phyloP scores from a whole-genome alignment of 1,140 invertebrate genomes.

The Euglossa dilemma region DNA sequence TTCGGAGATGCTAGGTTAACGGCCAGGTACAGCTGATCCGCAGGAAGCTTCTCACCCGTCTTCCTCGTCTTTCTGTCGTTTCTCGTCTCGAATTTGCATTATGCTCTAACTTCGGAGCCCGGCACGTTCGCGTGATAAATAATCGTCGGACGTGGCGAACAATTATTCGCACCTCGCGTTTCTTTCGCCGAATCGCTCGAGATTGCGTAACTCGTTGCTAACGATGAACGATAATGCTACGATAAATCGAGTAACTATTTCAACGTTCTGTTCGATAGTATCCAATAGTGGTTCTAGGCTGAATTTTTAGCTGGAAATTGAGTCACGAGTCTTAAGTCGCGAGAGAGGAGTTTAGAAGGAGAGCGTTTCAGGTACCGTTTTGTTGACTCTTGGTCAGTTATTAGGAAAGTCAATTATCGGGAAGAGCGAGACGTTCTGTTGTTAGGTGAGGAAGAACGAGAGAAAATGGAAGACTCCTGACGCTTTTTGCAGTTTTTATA shows the following conservation, averaged over 20 bases:
- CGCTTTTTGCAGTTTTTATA: neutral
- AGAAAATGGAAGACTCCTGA: neutral
- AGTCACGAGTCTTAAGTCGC: neutral
- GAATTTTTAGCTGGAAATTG: neutral
- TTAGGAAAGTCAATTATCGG: neutral
- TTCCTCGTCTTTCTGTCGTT: neutral
- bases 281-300: neutral
- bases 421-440: neutral
- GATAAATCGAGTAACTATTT: neutral
- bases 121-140: neutral
- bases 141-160: neutral
- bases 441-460: neutral
- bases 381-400: neutral
- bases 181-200: neutral
- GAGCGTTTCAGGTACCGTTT: neutral
- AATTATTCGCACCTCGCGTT: conserved; percentile 18
- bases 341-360: neutral
- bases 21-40: conserved; percentile 1
- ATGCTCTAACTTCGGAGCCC: neutral
- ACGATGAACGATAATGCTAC: neutral
- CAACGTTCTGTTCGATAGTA: neutral
- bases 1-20: conserved; percentile 5
- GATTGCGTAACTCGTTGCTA: neutral
- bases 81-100: neutral
- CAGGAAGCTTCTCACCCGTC: neutral